Evolutionary conservation across 1,140 invertebrate species (phyloP).

Genomic region (Drosophila erecta): DNA sequence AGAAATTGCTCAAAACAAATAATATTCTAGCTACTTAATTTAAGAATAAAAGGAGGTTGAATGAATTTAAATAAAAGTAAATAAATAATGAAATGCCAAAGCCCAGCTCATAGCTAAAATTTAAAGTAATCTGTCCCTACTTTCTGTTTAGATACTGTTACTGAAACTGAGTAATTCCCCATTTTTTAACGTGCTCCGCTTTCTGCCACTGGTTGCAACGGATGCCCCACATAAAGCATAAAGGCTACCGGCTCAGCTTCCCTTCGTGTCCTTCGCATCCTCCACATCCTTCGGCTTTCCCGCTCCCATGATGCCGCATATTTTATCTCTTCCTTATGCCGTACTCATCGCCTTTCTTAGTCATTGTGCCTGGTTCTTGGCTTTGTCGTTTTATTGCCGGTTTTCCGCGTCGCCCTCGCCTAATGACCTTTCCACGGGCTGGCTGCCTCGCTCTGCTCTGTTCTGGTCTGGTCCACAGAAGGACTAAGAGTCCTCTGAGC

Average conservation of each 20-base stretch:
- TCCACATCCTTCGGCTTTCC: constrained; percentile 17
- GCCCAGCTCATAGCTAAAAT: too few species aligned
- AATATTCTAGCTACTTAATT: neutral
- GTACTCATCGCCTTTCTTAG: constrained; percentile 42
- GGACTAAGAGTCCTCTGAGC: constrained; percentile 43
- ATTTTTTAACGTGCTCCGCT: constrained; percentile 16
- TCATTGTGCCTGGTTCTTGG: constrained; percentile 64
- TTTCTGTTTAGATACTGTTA: too few species aligned
- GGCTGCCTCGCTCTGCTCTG: neutral
- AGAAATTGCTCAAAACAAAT: neutral
- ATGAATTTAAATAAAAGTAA: too few species aligned
- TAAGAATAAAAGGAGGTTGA: too few species aligned
- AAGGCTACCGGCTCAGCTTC: constrained; percentile 52
- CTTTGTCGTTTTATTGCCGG: constrained; percentile 81
- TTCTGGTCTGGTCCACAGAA: constrained; percentile 16
- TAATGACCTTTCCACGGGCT: constrained; percentile 67
- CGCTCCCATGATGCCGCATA: constrained; percentile 40
- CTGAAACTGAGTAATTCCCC: too few species aligned
- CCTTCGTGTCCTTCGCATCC: constrained; percentile 1
- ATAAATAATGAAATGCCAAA: neutral
- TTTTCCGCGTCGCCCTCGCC: constrained; percentile 65
- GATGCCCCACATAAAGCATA: constrained; percentile 75
- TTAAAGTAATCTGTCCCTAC: too few species aligned
- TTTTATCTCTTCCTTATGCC: constrained; percentile 79
- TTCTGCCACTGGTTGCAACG: constrained; percentile 44